These are phyloP conservation scores for Holothuria glaberrima DNA, from an alignment of 35 echinoderm and acorn worm species.

Conservation along the genomic window DNA sequence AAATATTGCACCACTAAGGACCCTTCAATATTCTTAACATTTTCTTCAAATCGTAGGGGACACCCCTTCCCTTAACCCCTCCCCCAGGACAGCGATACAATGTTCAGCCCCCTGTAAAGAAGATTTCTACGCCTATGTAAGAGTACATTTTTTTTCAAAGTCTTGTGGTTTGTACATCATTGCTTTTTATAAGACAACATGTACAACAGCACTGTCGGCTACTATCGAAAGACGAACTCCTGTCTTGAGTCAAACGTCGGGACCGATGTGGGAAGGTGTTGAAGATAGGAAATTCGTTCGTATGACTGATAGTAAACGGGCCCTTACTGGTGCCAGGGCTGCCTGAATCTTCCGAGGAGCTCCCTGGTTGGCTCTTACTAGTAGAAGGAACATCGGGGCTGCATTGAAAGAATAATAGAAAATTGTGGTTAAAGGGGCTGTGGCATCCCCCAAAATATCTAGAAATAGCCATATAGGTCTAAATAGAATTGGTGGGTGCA, in stretches of 20 bases:
- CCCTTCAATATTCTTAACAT: too few relatives aligned
- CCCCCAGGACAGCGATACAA: too few relatives aligned
- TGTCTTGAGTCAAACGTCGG: constrained; percentile 8
- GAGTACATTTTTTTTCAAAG: constrained; percentile 42
- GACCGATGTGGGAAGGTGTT: constrained; percentile 53
- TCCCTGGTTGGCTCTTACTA: neutral
- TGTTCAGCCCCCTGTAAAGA: too few relatives aligned
- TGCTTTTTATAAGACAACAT: constrained; percentile 38
- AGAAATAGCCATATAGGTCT: too few relatives aligned
- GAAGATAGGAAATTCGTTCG: neutral
- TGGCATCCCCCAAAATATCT: too few relatives aligned
- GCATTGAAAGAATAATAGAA: neutral
- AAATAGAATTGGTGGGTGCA: neutral
- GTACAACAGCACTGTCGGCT: constrained; percentile 41
- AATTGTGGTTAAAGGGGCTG: neutral
- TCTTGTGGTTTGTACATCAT: constrained; percentile 30
- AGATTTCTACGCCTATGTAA: too few relatives aligned
- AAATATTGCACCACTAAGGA: too few relatives aligned
- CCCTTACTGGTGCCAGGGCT: constrained; percentile 13
- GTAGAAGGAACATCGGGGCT: constrained; percentile 34
- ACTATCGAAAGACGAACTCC: constrained; percentile 47
- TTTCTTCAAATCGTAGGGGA: too few relatives aligned
- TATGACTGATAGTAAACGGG: constrained; percentile 13
- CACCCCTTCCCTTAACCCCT: too few relatives aligned
- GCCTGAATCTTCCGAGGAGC: constrained; percentile 7